Evolutionary conservation across 2,888 invertebrate genomes (phyloP).

Genomic region (Pseudoips prasinana): DNA sequence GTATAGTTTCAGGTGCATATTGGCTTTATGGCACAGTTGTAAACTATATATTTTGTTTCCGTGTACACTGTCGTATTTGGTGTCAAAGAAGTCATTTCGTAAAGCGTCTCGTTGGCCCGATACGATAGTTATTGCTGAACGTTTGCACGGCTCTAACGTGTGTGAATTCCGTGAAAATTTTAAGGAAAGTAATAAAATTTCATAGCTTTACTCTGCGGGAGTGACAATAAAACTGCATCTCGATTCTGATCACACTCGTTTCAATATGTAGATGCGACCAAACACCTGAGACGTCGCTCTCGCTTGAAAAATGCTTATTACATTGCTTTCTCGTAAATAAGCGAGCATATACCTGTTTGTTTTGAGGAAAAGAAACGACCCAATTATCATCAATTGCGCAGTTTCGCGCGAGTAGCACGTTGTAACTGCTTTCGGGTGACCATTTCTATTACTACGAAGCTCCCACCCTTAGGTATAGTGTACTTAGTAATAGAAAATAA

Average conservation of each 20-base stretch:
- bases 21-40: conserved; percentile 16
- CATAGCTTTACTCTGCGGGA: conserved; percentile 60
- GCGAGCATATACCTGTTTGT: conserved; percentile 34
- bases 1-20: conserved; percentile 21
- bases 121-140: conserved; percentile 36
- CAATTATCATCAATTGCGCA: conserved; percentile 35
- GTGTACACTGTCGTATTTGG: conserved; percentile 26
- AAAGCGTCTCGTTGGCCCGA: conserved; percentile 24
- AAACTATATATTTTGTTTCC: conserved; percentile 33
- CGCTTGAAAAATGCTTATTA: conserved; percentile 71
- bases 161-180: conserved; percentile 47
- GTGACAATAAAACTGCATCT: conserved; percentile 79
- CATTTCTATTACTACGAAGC: conserved; percentile 7
- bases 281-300: conserved; percentile 69
- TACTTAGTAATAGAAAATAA: no score
- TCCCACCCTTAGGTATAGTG: no score
- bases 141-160: conserved; percentile 42
- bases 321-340: conserved; percentile 68
- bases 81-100: conserved; percentile 38
- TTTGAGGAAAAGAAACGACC: conserved; percentile 29
- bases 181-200: conserved; percentile 65
- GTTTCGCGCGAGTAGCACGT: conserved; percentile 18
- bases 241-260: conserved; percentile 77
- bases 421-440: conserved; percentile 14
- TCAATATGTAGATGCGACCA: conserved; percentile 70